phyloP scores from a whole-genome alignment of 2,888 invertebrate genomes.

The Conchocele bisecta region DNA sequence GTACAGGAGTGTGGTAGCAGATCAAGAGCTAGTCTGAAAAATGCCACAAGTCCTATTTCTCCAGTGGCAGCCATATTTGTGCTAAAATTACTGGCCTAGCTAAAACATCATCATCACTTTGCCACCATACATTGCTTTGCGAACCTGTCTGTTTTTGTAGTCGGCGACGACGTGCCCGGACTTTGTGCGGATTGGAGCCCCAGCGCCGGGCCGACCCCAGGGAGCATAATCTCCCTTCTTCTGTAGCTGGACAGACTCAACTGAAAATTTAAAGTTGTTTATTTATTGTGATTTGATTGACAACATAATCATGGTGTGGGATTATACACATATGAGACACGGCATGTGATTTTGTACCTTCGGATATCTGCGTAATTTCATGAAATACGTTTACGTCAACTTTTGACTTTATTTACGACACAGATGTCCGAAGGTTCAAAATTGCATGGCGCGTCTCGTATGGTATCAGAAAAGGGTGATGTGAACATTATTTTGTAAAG shows the following conservation, averaged over 20 bases:
- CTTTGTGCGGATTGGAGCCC: slow-evolving; percentile 77
- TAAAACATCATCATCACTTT: slow-evolving; percentile 62
- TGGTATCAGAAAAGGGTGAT: no score
- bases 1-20: no score
- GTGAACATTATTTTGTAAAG: no score
- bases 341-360: no score
- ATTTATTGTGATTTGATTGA: not conserved
- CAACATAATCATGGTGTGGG: no score
- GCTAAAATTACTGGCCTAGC: not conserved
- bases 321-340: no score
- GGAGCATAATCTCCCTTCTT: slow-evolving; percentile 84
- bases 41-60: not conserved
- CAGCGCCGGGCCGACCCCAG: slow-evolving; percentile 87
- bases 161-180: slow-evolving; percentile 73
- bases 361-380: no score
- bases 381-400: no score
- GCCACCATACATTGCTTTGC: slow-evolving; percentile 61
- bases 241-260: slow-evolving; percentile 82
- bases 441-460: no score
- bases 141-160: slow-evolving; percentile 71
- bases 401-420: no score
- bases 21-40: no score
- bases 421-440: no score
- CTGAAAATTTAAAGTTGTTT: slow-evolving; percentile 55
- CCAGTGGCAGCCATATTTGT: not conserved